A percentile compares a stretch with the other conserved stretches of the same genome.
Conservation (phyloP, 2,888 invertebrate species). For the Acleris holmiana region DNA sequence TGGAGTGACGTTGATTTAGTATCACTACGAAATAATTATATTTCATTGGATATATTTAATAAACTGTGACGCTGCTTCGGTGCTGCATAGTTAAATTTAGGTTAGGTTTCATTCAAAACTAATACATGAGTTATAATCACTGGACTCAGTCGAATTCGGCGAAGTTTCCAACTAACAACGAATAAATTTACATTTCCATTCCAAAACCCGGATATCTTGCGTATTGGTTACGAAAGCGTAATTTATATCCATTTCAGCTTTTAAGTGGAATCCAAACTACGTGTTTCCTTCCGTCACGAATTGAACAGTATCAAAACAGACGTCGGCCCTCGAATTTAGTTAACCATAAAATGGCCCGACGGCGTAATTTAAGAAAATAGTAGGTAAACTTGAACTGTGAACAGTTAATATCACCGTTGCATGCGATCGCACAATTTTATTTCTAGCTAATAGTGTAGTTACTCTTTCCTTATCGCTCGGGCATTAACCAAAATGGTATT, state of each 20-base stretch:
- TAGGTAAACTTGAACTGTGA: conserved; percentile 72
- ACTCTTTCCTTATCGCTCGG: conserved; percentile 76
- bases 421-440: conserved; percentile 82
- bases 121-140: conserved; percentile 1
- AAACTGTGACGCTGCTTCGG: conserved; percentile 7
- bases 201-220: neutral
- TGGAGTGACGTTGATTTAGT: conserved; percentile 34
- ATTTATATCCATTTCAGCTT: neutral
- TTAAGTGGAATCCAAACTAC: conserved; percentile 5
- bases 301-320: conserved; percentile 42
- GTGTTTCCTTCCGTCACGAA: conserved; percentile 24
- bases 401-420: conserved; percentile 79
- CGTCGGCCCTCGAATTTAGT: conserved; percentile 54
- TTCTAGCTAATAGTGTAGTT: conserved; percentile 72
- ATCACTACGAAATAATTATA: conserved; percentile 29
- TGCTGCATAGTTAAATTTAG: conserved; percentile 20
- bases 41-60: conserved; percentile 34
- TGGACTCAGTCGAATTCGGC: neutral
- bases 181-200: conserved; percentile 6
- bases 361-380: conserved; percentile 68
- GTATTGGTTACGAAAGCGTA: neutral
- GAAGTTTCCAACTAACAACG: neutral
- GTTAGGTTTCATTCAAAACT: conserved; percentile 11
- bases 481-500: conserved; percentile 51
- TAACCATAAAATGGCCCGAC: conserved; percentile 60